phyloP scores from a whole-genome alignment of 2,113 vertebrate genomes.

The Sorex araneus region DNA sequence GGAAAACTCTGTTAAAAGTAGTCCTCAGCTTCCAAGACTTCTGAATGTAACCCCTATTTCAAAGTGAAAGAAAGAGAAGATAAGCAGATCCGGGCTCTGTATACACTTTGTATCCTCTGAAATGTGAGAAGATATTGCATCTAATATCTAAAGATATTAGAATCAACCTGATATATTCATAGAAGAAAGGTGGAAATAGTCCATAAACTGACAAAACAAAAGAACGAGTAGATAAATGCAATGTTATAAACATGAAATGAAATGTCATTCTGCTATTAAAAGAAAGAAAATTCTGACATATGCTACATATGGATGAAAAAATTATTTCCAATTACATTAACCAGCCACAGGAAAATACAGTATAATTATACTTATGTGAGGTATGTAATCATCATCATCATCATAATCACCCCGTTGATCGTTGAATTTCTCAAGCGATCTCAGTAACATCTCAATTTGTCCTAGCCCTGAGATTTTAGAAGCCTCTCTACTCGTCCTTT shows the following conservation, averaged over 20 bases:
- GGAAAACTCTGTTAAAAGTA: no score
- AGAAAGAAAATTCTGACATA: neutral
- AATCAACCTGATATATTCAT: no score
- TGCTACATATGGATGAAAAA: neutral
- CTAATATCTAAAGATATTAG: no score
- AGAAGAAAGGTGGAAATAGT: neutral
- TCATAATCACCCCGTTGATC: no score
- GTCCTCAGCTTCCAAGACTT: no score
- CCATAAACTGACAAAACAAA: neutral
- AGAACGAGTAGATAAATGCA: neutral
- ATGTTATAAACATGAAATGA: neutral
- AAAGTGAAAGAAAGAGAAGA: neutral
- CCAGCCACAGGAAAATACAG: neutral
- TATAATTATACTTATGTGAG: neutral
- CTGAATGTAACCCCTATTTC: neutral
- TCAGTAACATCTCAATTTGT: no score
- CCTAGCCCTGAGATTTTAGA: no score
- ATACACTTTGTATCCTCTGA: neutral
- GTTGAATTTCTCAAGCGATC: no score
- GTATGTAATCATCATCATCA: no score
- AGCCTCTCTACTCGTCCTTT: no score
- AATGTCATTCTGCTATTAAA: neutral
- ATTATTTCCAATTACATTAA: accelerated
- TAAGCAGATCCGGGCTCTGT: neutral
- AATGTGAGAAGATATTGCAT: neutral